Base-by-base conservation (phyloP, 1,140 invertebrate species). In the Bombyx mandarina region DNA sequence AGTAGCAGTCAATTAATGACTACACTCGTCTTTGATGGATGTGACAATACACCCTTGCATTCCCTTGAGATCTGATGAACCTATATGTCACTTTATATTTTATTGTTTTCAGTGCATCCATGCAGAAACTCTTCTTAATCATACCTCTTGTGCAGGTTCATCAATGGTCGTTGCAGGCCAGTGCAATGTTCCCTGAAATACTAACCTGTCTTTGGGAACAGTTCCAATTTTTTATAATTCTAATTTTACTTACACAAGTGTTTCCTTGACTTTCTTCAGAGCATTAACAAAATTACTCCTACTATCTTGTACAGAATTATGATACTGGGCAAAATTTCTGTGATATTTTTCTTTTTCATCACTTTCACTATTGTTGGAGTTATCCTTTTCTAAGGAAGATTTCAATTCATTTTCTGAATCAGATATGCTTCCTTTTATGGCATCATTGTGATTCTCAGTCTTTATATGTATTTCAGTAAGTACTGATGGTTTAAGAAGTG, bases 221-320 rank as follows among this genome's bases (percentile, higher is more conserved):
- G 49, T 18, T 51, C 4, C 2, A 52, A n/a, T 43, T 35, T 10
- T 45, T 43, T 46, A 52, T 22, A 52, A 22, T 42, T 45, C 45
- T 60, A 57, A 57, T n/a, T 7, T 59, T 47, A 52, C 77, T 86
- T 73, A 89, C 88, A 80, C 79, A 48, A 88, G 77, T 18, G 71
- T 71, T 60, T 89, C 79, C 57, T 88, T 88, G 3, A 80, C 82
- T 73, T 88, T 89, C 48, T 86, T 88, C 1, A 89, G 69, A n/a
- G 81, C 75, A 78, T 86, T 86, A 45, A 75, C 62, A 71, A 88
- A 83, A 68, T 89, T 84, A 58, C 69, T 81, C 57, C 82, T 74
- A 44, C 79, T 84, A 56, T 82, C 80, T 59, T 82, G 67, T 0
- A 83, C 73, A 57, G 67, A 69, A 63, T 74, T 84, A 50, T 73